These are phyloP conservation scores for Drosophila nebulosa DNA, from an alignment of 1,140 invertebrate genomes.

Conservation along the genomic window DNA sequence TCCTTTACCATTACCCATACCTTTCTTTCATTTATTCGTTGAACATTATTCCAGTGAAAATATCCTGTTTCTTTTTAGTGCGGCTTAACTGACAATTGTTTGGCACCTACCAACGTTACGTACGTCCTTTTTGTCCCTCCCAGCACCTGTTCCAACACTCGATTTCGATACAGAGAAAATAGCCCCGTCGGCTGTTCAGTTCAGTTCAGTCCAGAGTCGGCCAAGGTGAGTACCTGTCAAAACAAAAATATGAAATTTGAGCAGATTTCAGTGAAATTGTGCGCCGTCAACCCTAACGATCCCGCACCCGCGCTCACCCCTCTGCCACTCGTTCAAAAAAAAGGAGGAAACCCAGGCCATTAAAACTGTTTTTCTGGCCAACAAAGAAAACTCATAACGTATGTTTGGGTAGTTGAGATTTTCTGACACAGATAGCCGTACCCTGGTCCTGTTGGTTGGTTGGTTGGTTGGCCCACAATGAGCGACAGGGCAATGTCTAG, in stretches of 20 bases:
- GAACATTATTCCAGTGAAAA: constrained; percentile 9
- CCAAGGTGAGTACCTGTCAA: constrained; percentile 37
- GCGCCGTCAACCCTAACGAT: constrained; percentile 8
- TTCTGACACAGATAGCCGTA: constrained; percentile 70
- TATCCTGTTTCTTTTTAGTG: constrained; percentile 33
- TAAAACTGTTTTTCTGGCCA: constrained; percentile 43
- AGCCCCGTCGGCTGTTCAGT: not conserved
- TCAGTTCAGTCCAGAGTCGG: not conserved
- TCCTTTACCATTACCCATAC: not conserved
- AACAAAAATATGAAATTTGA: constrained; percentile 71
- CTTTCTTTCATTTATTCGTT: not conserved
- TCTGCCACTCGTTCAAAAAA: not conserved
- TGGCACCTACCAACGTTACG: constrained; percentile 27
- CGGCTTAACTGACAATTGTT: constrained; percentile 48
- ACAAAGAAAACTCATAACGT: constrained; percentile 73
- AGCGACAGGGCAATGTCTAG: constrained; percentile 6
- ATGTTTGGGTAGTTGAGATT: constrained; percentile 68
- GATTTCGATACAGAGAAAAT: not conserved
- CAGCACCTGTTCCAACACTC: not conserved
- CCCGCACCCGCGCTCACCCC: not conserved
- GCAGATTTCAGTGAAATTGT: constrained; percentile 59
- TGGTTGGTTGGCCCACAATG: not conserved
- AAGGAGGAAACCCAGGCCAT: constrained; percentile 18
- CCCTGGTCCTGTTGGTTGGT: constrained; percentile 12
- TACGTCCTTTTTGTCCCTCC: not conserved